These are phyloP conservation scores for Orussus abietinus DNA, from an alignment of 1,140 invertebrate genomes.

Conservation along the genomic window DNA sequence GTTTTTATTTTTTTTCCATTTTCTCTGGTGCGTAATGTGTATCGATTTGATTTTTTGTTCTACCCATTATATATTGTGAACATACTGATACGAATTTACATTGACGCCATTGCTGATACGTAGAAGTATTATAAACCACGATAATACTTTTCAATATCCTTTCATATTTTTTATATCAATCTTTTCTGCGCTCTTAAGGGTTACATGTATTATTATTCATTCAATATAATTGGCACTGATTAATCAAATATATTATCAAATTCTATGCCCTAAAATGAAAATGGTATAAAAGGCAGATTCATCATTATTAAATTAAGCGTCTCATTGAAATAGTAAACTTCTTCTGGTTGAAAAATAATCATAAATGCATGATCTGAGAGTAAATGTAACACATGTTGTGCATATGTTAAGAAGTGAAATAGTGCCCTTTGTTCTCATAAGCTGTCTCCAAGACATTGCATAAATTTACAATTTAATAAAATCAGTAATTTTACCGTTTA, in stretches of 20 bases:
- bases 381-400: background rate
- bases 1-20: too few relatives aligned
- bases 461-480: background rate
- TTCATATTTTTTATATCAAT: too few relatives aligned
- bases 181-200: too few relatives aligned
- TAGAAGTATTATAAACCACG: background rate
- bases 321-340: too few relatives aligned
- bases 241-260: background rate
- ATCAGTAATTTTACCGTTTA: background rate
- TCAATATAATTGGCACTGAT: background rate
- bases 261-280: background rate
- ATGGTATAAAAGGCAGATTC: background rate
- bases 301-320: too few relatives aligned
- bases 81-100: background rate
- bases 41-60: background rate
- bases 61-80: background rate
- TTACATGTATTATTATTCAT: background rate
- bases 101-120: background rate
- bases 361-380: background rate
- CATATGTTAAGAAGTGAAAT: background rate
- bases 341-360: background rate
- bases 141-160: too few relatives aligned
- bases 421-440: background rate
- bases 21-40: background rate
- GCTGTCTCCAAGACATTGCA: background rate